Evolutionary conservation across 1,140 invertebrate genomes (phyloP).

Genomic region (Ips typographus): DNA sequence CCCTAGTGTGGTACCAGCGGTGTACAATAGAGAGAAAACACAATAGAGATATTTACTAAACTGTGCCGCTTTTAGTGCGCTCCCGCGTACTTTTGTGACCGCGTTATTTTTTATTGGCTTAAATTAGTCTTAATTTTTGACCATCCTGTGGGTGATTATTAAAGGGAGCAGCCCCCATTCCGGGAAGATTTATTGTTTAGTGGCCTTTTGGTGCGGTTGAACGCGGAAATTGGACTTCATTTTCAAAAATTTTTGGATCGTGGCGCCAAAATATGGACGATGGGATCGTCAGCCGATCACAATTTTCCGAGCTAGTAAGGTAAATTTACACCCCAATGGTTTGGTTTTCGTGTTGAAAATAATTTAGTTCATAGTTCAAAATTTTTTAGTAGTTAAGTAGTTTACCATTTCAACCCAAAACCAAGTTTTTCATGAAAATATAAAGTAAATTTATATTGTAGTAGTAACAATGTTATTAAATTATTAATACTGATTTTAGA

Average conservation of each 20-base stretch:
- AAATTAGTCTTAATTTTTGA: conserved; percentile 51
- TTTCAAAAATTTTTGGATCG: conserved; percentile 6
- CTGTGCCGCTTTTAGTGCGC: conserved; percentile 1
- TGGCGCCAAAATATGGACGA: conserved; percentile 28
- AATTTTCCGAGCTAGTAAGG: conserved; percentile 44
- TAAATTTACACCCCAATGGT: conserved; percentile 29
- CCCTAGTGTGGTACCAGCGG: background rate
- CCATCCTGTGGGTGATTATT: conserved; percentile 45
- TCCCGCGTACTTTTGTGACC: background rate
- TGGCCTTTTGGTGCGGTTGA: background rate
- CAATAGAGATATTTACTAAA: conserved; percentile 5
- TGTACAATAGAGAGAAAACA: conserved; percentile 7
- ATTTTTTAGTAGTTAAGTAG: too few relatives aligned
- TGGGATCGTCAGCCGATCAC: conserved; percentile 37
- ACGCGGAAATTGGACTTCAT: conserved; percentile 12
- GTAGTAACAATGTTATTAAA: too few relatives aligned
- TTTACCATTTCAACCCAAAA: too few relatives aligned
- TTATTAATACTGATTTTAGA: background rate
- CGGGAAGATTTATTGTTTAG: conserved; percentile 15
- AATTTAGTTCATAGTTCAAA: background rate
- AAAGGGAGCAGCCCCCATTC: conserved; percentile 38
- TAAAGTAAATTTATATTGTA: too few relatives aligned
- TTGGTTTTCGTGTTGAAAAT: conserved; percentile 4
- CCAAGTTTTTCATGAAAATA: too few relatives aligned
- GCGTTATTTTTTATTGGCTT: conserved; percentile 37